Base-by-base conservation (phyloP, 1,140 invertebrate species). In the Nylanderia fulva region DNA sequence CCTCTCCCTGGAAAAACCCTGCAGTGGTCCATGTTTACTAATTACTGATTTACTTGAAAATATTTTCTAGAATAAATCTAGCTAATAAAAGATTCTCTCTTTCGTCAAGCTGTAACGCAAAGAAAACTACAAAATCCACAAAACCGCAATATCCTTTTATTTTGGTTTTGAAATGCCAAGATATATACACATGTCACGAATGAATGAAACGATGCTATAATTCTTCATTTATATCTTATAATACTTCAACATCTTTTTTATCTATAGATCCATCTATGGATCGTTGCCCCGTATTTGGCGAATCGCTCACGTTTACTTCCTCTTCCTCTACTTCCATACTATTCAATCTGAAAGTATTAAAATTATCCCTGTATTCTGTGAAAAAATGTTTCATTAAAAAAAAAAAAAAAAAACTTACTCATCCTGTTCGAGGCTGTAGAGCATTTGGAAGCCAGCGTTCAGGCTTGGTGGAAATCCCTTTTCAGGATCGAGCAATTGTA, bases 381-480 rank as follows among this genome's bases (percentile, higher is more conserved):
- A 39, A 60, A 48, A 24, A 24, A 1, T 18, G 21, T 4, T 2
- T 18, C 18, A 60, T 60, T 1, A 36, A 36, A 36, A 5, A 63
- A 33, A 36, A 36, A 36, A 5, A 63, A 15, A 48, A 8, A 6
- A 56, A 24, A 85, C 91, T 92, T 93, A 95, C 91, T 95, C 94
- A 56, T 95, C 94, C 82, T 95, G 95, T 86, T 95, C 95, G 64
- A 95, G 90, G 60, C 92, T 95, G 42, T 95, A 94, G 24, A 95
- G 88, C 94, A 95, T 95, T 89, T 95, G 95, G 87, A 95, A 95
- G 21, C 95, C 95, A 63, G 95, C 94, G 88, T 95, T 94, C 33
- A 95, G 92, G 76, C 94, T 95, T 6, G 94, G 93, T 9, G 95
- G 94, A 72, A 95, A 95, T 13, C 94, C 94, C 84, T 94, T 93